Evolutionary conservation across 2,888 invertebrate species (phyloP), one percentile per base, ranked within the genome.

Genomic region (Phoronis australis): DNA sequence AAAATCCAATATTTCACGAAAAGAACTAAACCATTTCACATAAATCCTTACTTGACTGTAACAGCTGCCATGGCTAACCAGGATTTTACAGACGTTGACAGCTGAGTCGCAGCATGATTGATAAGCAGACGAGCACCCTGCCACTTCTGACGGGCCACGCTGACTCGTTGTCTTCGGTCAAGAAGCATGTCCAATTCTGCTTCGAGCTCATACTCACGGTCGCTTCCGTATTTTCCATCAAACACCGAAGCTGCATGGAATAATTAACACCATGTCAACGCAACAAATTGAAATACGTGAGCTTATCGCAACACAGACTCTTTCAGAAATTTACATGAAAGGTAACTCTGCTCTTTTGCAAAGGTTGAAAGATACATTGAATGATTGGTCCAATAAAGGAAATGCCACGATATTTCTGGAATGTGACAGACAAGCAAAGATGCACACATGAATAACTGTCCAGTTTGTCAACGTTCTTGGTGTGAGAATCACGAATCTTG

Each of bases 111-210:
- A 1, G 81, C 80, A 60, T 81, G 78, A 24, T 79, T 76, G 5
- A 81, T 68, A 52, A 81, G 71, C 5, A 78, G 68, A 25, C 74
- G 70, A 2, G 72, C 75, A 50, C 77, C 78, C 31, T 65, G 68
- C 80, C 80, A 80, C 60, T 80, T 81, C 68, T 79, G 80, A 59
- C 80, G 75, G 20, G 81, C 81, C 53, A 79, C 70, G 5, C 75
- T 70, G 15, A 82, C 76, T 31, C 78, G 60, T 57, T 78, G 76
- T 55, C 79, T 77, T 65, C 78, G 76, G 48, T 80, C 79, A 51
- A 77, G 62, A 42, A 78, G 61, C 27, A 73, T 65, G 57, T 81
- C 81, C 41, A 79, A 66, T 56, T 80, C 75, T 27, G 71, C 68
- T 57, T 82, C 82, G 27, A 82, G 66, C 42, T 71, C 63, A 61